Conservation (phyloP, 1,140 invertebrate genomes). For the Macrosteles quadrilineatus region DNA sequence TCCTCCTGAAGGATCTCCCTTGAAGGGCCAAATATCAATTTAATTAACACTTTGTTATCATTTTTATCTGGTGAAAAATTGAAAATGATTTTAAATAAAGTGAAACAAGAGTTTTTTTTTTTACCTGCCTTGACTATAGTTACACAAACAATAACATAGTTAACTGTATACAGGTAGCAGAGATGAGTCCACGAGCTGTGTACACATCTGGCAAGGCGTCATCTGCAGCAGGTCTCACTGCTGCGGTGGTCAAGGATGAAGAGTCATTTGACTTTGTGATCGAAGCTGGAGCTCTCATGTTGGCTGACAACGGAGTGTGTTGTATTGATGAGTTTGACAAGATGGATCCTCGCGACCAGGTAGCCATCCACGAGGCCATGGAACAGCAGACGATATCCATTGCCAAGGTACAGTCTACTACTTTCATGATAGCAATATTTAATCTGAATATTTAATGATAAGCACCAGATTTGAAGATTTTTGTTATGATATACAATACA, state of each 20-base stretch:
- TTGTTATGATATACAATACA: too few relatives aligned
- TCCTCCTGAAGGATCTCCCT: too few relatives aligned
- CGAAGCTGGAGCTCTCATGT: slow-evolving; percentile 98
- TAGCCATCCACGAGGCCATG: slow-evolving; percentile 99
- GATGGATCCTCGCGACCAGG: slow-evolving; percentile 97
- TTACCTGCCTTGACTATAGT: too few relatives aligned
- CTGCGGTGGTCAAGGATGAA: slow-evolving; percentile 96
- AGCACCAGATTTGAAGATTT: too few relatives aligned
- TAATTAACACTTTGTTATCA: too few relatives aligned
- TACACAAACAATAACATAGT: too few relatives aligned
- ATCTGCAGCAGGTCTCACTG: slow-evolving; percentile 95
- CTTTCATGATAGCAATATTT: neutral
- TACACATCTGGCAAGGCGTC: slow-evolving; percentile 99
- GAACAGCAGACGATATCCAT: slow-evolving; percentile 99
- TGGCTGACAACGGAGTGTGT: slow-evolving; percentile 98
- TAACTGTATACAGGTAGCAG: slow-evolving; percentile 77
- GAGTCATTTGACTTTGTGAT: slow-evolving; percentile 99
- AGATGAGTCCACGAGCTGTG: slow-evolving; percentile 93
- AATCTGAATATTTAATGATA: too few relatives aligned
- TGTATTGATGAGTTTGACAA: slow-evolving; percentile 99
- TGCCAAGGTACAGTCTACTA: slow-evolving; percentile 69
- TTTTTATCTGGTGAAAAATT: too few relatives aligned
- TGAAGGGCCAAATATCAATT: too few relatives aligned
- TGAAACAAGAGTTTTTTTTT: too few relatives aligned
- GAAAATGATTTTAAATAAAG: too few relatives aligned